Base-by-base conservation (phyloP, 1,140 invertebrate species). In the Hesperophylax magnus region DNA sequence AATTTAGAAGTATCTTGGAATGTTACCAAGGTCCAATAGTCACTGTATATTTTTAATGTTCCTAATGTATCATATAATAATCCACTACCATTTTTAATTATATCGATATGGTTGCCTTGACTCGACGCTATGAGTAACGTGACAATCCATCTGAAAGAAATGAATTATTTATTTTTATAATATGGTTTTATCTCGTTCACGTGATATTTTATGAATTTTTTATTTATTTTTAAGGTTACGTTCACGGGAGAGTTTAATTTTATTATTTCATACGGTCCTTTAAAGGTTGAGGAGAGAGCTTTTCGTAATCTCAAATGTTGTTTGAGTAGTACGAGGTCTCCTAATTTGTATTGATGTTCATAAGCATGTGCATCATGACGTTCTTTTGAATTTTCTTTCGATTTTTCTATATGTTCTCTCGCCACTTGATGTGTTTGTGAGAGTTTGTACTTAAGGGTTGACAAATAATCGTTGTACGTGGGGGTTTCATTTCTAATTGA, bases 391-490 rank as follows among this genome's bases (percentile, higher is more conserved):
- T 81, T 85, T 67, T 79, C 6, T 84, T 87, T 87, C 24, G 74
- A 61, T 52, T 67, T 79, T 71, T 56, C 54, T 22, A 56, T 56
- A 56, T 75, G 18, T 63, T 63, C 39, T 63, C 22, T 77, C 3
- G 87, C 86, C n/a, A 87, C 83, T 84, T 85, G 53, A 39, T 84
- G 84, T 14, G 84, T 80, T 27, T 84, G 81, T 39, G 85, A 80
- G 77, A 88, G 67, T 86, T 86, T 86, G 27, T 82, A 79, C 85
- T 86, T 82, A 52, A 88, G 65, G 15, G 86, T 71, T 15, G 58
- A 39, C 52, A 84, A n/a, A 82, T 85, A 87, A 78, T 87, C 81
- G 63, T 86, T 86, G 65, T 87, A 87, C 20, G 81, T 85, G 65
- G 83, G 82, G 76, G 84, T 79, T 53, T 84, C 81, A 56, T 71